phyloP scores from a whole-genome alignment of 1,140 invertebrate species.

The Melanaphis sacchari region DNA sequence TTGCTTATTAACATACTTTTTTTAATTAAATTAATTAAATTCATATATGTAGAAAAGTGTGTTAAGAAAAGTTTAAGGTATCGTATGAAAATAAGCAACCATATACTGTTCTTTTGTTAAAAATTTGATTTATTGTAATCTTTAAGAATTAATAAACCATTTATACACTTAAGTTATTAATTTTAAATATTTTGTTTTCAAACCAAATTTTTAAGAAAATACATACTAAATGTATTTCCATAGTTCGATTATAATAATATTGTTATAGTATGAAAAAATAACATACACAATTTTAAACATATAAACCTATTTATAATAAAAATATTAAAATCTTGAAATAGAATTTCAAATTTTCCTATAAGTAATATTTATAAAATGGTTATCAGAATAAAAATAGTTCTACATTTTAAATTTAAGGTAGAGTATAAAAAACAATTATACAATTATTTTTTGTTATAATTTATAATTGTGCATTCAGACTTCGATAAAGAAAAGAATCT shows the following conservation, averaged over 20 bases:
- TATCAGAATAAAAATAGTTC: too few species aligned
- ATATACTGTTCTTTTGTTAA: background rate
- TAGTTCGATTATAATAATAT: background rate
- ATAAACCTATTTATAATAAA: background rate
- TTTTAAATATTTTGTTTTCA: background rate
- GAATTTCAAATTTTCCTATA: background rate
- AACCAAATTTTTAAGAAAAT: background rate
- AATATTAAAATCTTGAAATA: background rate
- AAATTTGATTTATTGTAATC: background rate
- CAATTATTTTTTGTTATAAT: background rate
- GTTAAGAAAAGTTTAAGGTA: background rate
- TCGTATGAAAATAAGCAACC: background rate
- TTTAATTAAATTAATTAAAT: background rate
- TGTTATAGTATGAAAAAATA: background rate
- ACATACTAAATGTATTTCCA: background rate
- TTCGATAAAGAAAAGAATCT: too few species aligned
- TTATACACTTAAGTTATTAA: background rate
- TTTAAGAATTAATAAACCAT: background rate
- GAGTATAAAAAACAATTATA: too few species aligned
- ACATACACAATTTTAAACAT: background rate
- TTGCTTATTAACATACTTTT: background rate
- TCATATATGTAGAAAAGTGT: background rate
- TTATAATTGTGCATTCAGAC: background rate
- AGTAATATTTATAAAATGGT: background rate
- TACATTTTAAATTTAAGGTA: too few species aligned